Evolutionary conservation across 2,797 vertebrate genomes (phyloP), one percentile per base, ranked within the genome.

Genomic region (Hyperoplus immaculatus): DNA sequence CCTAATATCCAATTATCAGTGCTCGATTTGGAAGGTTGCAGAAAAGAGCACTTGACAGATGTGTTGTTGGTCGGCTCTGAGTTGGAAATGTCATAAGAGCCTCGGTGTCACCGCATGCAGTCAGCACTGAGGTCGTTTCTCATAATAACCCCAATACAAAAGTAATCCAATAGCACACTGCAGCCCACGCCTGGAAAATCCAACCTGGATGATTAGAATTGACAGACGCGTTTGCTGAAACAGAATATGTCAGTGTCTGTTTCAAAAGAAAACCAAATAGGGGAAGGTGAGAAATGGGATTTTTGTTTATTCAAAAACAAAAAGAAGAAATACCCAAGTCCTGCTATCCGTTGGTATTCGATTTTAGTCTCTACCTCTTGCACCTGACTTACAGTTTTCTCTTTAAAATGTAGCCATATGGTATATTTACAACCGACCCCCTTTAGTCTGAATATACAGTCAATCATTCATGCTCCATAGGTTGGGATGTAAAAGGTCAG

Each of bases 1-100:
- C 71, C 79, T 77, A 83, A 87, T 84, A 91, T 89, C 88, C 57
- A 83, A 84, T 91, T 69, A 90, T 90, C 59, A 79, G 81, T 5
- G 76, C 83, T 57, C 81, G 87, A 91, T 92, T 93, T 80, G 12
- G 65, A 29, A 69, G 81, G 82, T 76, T 80, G 82, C 78, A 78
- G 78, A 88, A 87, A 88, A 75, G 85, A 89, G 72, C 80, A 53
- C 62, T 77, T 93, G 93, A 93, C 93, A 89, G 93, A 94, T 91
- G 88, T 91, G 89, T 69, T 76, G 72, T 72, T 88, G 87, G 92
- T 59, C 67, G 39, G 66, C 71, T 81, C 81, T 69, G 79, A 57
- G 78, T 88, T 88, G 88, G 73, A 94, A 94, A 93, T 93, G 94
- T 93, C 93, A 93, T 87, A 90, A 94, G 91, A 92, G 88, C 91